phyloP scores from a whole-genome alignment of 1,140 invertebrate genomes.

The Conus ventricosus region DNA sequence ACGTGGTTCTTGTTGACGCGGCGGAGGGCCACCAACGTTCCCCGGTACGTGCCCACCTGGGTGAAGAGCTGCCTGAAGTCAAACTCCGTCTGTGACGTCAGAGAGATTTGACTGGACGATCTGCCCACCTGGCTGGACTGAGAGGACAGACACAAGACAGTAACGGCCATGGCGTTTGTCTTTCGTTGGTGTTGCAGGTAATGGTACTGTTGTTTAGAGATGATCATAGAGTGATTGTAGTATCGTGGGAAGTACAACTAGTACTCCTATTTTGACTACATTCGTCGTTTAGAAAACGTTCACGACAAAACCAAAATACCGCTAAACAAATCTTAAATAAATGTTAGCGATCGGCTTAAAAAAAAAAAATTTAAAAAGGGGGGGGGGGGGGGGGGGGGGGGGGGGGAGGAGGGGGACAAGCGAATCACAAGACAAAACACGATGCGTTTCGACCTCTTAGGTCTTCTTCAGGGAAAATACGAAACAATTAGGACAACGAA shows the following conservation, averaged over 20 bases:
- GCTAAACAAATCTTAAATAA: too few relatives aligned
- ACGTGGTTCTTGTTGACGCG: constrained; percentile 67
- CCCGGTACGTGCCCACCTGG: constrained; percentile 89
- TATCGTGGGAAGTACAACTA: neutral
- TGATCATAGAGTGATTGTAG: neutral
- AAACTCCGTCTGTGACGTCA: constrained; percentile 82
- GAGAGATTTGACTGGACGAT: constrained; percentile 86
- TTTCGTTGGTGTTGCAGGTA: neutral
- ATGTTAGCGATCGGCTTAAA: too few relatives aligned
- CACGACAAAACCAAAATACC: too few relatives aligned
- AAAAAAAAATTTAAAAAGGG: too few relatives aligned
- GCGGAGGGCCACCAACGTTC: constrained; percentile 93
- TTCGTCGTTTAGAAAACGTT: too few relatives aligned
- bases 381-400: too few relatives aligned
- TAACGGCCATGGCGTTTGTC: neutral
- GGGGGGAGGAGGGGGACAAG: too few relatives aligned
- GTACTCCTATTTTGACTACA: too few relatives aligned
- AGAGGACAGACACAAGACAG: neutral
- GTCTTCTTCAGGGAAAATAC: too few relatives aligned
- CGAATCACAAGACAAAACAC: too few relatives aligned
- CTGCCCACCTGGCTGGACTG: constrained; percentile 17
- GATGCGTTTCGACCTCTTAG: too few relatives aligned
- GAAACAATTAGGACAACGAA: too few relatives aligned
- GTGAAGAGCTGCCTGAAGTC: constrained; percentile 82
- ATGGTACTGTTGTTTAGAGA: neutral